phyloP scores from a whole-genome alignment of 2,888 invertebrate species.

The Rhimphoctona megacephalus region DNA sequence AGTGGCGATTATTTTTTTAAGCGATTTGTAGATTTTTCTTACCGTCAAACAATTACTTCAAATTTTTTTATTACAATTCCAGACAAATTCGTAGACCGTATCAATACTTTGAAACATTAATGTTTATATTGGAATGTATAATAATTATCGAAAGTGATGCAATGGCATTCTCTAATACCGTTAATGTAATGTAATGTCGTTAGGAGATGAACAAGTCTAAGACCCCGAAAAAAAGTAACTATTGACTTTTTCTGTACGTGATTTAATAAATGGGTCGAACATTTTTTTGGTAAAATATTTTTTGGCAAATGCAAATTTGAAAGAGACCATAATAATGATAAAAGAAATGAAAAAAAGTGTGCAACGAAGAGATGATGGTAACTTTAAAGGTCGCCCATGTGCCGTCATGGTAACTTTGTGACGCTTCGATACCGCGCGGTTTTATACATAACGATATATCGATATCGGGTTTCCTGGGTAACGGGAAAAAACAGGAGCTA shows the following conservation, averaged over 20 bases:
- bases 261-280: background rate
- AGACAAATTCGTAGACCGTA: background rate
- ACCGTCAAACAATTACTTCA: background rate
- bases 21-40: background rate
- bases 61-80: background rate
- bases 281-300: background rate
- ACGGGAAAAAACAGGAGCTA: constrained; percentile 48
- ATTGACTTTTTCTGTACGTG: background rate
- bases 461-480: constrained; percentile 67
- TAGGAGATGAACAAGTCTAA: background rate
- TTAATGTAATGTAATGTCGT: background rate
- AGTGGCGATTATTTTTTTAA: background rate
- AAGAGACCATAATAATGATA: background rate
- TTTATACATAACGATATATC: constrained; percentile 59
- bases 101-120: background rate
- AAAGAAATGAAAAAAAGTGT: background rate
- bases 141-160: too few species aligned
- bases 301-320: background rate
- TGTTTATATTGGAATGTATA: too few species aligned
- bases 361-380: constrained; percentile 15
- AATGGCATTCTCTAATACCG: background rate
- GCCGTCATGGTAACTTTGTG: constrained; percentile 56
- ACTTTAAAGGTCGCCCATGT: constrained; percentile 35
- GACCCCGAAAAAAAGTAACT: background rate
- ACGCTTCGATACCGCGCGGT: constrained; percentile 59